Base-by-base conservation (phyloP, 2,113 vertebrate genomes). In the Passer montanus region DNA sequence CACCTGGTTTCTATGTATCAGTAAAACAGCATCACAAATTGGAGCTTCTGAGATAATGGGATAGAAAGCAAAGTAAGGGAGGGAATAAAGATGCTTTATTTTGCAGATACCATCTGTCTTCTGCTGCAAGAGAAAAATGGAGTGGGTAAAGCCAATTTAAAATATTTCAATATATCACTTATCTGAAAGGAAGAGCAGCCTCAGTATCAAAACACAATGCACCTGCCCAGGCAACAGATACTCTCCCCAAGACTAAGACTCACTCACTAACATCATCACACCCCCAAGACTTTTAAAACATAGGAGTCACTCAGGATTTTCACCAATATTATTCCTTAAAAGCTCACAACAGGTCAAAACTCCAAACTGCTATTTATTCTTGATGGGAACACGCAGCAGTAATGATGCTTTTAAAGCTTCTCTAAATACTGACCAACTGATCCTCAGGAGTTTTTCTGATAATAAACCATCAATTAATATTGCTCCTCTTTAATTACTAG, bases 51-150 rank as follows among this genome's bases (percentile, higher is more conserved):
- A 85, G 74, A 89, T 79, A 94, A 93, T 18, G 62, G 77, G 26
- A 76, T 66, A 78, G 41, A 58, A 89, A 94, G 81, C 49, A 89
- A 91, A 84, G 75, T 9, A 62, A 81, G 20, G 19, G 64, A 92
- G 43, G 72, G 52, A 94, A 92, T 70, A 89, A 87, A 70, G 62
- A 91, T 15, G 21, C 67, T 89, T 76, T 73, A 77, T 83, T 91
- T 95, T 87, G 78, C 67, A 87, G 89, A 89, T 76, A 91, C 56
- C 67, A 92, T 91, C 93, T 94, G 82, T 87, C 90, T 93, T 76
- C 30, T 43, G 67, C 50, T 87, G 87, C 77, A 79, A n/a, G 56
- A 93, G 70, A 77, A 89, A 93, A 94, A 87, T n/a, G 18, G 79
- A 93, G 50, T 5, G 33, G 11, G 43, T 66, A 83, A 91, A 94